Evolutionary conservation across 2,797 vertebrate genomes (phyloP).

Genomic region (Enteromius fasciolatus): DNA sequence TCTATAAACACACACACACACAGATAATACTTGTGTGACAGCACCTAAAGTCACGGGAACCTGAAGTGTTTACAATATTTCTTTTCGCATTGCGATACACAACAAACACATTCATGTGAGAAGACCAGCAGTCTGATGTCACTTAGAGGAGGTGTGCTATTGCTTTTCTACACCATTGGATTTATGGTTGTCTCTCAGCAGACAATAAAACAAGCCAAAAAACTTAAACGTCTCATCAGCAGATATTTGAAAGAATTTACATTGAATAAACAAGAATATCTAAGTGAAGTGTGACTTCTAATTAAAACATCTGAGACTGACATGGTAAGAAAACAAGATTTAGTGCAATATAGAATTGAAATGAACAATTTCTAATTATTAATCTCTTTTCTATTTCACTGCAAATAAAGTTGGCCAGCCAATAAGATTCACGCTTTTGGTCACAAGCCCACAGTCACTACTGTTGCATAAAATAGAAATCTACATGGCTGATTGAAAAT

Average conservation of each 20-base stretch:
- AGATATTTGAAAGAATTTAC: not conserved
- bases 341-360: not conserved
- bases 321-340: not conserved
- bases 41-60: constrained; percentile 51
- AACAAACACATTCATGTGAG: not conserved
- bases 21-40: not conserved
- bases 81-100: not conserved
- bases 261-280: not conserved
- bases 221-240: not conserved
- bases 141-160: not conserved
- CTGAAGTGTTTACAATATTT: constrained; percentile 29
- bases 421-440: not conserved
- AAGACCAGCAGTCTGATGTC: not conserved
- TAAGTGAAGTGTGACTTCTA: not conserved
- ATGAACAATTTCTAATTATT: not conserved
- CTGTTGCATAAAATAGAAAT: not conserved
- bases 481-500: not conserved
- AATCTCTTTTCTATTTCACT: not conserved
- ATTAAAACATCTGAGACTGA: not conserved
- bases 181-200: not conserved
- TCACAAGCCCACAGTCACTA: not conserved
- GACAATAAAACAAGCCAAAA: not conserved
- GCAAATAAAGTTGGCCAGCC: not conserved
- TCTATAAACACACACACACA: constrained; percentile 51
- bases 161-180: not conserved